Evolutionary conservation across 2,113 vertebrate genomes (phyloP).

Genomic region (Charina bottae): DNA sequence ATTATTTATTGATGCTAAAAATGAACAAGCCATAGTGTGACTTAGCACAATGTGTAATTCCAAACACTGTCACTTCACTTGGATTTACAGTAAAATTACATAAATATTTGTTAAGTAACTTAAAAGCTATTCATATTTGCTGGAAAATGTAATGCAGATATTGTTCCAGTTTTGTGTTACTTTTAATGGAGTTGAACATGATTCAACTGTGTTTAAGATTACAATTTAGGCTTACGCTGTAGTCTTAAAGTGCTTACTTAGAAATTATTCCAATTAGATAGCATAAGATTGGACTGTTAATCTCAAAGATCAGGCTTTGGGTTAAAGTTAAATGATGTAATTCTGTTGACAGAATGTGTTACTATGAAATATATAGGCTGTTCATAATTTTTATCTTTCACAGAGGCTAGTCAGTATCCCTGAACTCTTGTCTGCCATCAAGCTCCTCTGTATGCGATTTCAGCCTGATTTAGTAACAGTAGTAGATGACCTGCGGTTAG

Average conservation of each 20-base stretch:
- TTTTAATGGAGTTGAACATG: not conserved
- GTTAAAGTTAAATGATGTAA: not conserved
- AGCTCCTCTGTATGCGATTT: slow-evolving; percentile 97
- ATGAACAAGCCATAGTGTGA: no score
- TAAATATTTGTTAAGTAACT: not conserved
- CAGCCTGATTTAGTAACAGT: slow-evolving; percentile 91
- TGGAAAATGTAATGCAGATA: not conserved
- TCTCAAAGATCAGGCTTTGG: not conserved
- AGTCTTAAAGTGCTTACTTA: not conserved
- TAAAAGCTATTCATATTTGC: not conserved
- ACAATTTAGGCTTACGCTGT: not conserved
- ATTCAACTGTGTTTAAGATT: not conserved
- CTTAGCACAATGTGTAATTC: no score
- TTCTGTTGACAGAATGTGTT: not conserved
- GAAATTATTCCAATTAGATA: not conserved
- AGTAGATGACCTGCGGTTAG: slow-evolving; percentile 92
- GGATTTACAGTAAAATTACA: not conserved
- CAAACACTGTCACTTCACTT: not conserved
- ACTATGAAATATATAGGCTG: not conserved
- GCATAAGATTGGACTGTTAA: not conserved
- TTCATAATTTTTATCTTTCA: slow-evolving; percentile 17
- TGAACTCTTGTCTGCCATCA: slow-evolving; percentile 95
- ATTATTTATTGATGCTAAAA: no score
- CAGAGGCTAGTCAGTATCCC: slow-evolving; percentile 96
- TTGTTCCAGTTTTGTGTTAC: not conserved